Conservation (phyloP, 2,113 vertebrate species). For the Trinectes maculatus region DNA sequence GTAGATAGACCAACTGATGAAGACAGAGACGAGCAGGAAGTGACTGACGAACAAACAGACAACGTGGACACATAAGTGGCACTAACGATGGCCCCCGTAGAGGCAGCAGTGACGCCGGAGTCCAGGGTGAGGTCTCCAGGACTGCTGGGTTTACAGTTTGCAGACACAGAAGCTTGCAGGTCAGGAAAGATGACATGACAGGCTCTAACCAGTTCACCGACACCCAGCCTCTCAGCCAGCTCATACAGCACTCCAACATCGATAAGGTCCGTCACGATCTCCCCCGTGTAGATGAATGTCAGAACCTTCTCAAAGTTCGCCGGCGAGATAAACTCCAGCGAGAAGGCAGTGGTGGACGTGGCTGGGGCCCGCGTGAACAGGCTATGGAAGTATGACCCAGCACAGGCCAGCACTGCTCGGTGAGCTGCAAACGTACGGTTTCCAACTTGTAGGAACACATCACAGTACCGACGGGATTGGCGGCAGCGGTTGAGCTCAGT, state of each 20-base stretch:
- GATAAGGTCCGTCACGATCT: constrained; percentile 93
- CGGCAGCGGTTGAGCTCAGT: constrained; percentile 94
- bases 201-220: constrained; percentile 88
- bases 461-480: constrained; percentile 90
- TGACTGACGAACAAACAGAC: constrained; percentile 65
- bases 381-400: constrained; percentile 91
- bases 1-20: constrained; percentile 58
- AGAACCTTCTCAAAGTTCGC: constrained; percentile 96
- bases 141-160: constrained; percentile 58
- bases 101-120: constrained; percentile 47
- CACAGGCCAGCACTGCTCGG: constrained; percentile 91
- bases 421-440: constrained; percentile 91
- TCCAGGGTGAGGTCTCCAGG: constrained; percentile 44
- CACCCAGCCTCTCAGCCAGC: constrained; percentile 91
- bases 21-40: constrained; percentile 74
- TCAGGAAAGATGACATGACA: constrained; percentile 95
- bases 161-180: constrained; percentile 83
- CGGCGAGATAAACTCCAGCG: constrained; percentile 92
- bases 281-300: constrained; percentile 94
- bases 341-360: constrained; percentile 81
- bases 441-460: constrained; percentile 92
- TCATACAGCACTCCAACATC: constrained; percentile 95
- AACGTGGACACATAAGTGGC: constrained; percentile 53
- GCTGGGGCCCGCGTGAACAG: constrained; percentile 84
- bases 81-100: constrained; percentile 16